phyloP scores from a whole-genome alignment of 2,797 vertebrate genomes.

The Fratercula arctica region DNA sequence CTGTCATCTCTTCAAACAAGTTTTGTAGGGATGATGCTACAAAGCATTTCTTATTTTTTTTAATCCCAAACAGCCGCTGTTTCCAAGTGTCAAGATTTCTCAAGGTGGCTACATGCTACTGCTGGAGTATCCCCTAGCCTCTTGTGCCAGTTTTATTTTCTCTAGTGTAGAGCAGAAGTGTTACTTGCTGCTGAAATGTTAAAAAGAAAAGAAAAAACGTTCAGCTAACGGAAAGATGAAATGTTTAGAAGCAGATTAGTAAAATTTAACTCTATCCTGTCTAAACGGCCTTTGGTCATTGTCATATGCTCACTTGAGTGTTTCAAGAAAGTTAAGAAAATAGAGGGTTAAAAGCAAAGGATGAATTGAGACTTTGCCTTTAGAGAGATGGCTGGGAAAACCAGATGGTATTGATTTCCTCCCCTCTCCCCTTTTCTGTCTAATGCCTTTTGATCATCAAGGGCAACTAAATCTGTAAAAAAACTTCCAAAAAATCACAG shows the following conservation, averaged over 20 bases:
- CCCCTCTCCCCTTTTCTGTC: not conserved
- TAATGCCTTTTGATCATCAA: not conserved
- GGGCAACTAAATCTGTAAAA: not conserved
- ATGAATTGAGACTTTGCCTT: not conserved
- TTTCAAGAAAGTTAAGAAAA: not conserved
- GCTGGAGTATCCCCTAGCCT: slow-evolving; percentile 49
- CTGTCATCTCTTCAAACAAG: not conserved
- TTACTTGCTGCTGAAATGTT: not conserved
- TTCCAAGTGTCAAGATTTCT: slow-evolving; percentile 15
- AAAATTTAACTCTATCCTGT: not conserved
- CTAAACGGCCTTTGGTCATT: not conserved
- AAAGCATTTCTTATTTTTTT: not conserved
- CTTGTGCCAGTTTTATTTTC: slow-evolving; percentile 52
- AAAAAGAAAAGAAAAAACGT: not conserved
- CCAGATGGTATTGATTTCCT: not conserved
- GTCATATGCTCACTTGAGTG: not conserved
- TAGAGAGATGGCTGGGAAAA: not conserved
- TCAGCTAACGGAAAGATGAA: not conserved
- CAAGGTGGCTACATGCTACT: not conserved
- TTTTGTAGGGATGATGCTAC: not conserved
- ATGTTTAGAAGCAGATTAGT: not conserved
- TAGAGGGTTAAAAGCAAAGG: not conserved
- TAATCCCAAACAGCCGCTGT: not conserved
- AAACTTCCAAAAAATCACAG: not conserved
- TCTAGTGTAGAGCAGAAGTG: slow-evolving; percentile 3